Evolutionary conservation across 2,888 invertebrate species (phyloP).

Genomic region (Caenorhabditis angaria): DNA sequence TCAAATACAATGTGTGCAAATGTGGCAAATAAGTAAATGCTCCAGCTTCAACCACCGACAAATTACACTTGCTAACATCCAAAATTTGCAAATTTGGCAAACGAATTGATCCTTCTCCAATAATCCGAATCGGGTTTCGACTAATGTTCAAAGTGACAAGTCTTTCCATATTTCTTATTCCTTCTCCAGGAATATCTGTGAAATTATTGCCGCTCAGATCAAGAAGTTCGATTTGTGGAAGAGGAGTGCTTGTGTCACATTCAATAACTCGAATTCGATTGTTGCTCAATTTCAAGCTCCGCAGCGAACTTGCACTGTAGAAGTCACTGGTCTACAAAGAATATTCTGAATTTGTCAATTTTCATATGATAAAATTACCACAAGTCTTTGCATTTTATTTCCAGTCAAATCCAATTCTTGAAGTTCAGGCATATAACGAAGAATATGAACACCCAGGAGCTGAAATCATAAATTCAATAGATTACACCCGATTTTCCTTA

Average conservation of each 20-base stretch:
- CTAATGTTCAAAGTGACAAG: constrained; percentile 38
- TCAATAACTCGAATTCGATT: constrained; percentile 38
- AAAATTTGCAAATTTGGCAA: constrained; percentile 37
- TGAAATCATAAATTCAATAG: constrained; percentile 1
- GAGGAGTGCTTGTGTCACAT: constrained; percentile 34
- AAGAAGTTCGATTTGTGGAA: constrained; percentile 38
- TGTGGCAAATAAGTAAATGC: constrained; percentile 33
- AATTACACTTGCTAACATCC: constrained; percentile 25
- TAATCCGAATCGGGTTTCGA: constrained; percentile 28
- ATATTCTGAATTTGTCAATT: background rate
- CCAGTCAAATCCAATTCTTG: constrained; percentile 34
- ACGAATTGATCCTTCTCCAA: constrained; percentile 24
- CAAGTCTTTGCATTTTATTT: constrained; percentile 33
- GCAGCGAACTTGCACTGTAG: constrained; percentile 31
- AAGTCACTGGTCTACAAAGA: constrained; percentile 45
- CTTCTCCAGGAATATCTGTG: constrained; percentile 29
- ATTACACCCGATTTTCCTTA: background rate
- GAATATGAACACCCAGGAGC: constrained; percentile 40
- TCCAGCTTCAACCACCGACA: constrained; percentile 41
- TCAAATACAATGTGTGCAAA: constrained; percentile 40
- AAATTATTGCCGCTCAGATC: constrained; percentile 37
- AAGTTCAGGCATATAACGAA: constrained; percentile 45
- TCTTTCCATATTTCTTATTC: constrained; percentile 32
- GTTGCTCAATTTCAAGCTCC: constrained; percentile 23
- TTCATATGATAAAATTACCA: constrained; percentile 13